Conservation (phyloP, 1,140 invertebrate species). For the Cyclargus thomasi region DNA sequence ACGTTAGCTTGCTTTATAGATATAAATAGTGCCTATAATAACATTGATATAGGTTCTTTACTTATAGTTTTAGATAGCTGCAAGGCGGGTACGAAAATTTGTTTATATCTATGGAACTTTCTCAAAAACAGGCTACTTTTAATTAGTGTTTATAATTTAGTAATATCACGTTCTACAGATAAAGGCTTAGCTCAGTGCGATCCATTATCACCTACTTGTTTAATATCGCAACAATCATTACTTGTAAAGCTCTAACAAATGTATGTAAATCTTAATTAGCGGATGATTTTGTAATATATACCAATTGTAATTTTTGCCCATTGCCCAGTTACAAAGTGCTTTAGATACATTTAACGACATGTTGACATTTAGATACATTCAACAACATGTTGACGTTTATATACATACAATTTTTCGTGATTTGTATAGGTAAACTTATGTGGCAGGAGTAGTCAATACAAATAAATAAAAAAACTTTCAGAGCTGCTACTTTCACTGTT, state of each 20-base stretch:
- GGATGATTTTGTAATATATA: constrained; percentile 17
- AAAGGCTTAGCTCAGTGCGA: constrained; percentile 19
- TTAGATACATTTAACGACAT: too few species aligned
- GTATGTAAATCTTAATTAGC: constrained; percentile 17
- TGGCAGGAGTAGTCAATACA: too few species aligned
- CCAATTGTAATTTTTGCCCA: neutral
- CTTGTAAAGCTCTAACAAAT: constrained; percentile 4
- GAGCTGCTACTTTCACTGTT: too few species aligned
- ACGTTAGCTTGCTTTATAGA: neutral
- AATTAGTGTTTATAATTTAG: neutral
- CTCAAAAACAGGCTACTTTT: neutral
- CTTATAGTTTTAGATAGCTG: constrained; percentile 18
- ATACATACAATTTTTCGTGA: too few species aligned
- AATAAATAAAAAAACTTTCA: too few species aligned
- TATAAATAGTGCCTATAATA: too few species aligned
- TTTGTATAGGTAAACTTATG: too few species aligned
- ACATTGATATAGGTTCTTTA: neutral
- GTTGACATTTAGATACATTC: too few species aligned
- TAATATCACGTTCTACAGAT: too few species aligned
- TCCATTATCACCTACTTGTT: constrained; percentile 18
- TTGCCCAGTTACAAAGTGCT: neutral
- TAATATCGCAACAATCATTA: constrained; percentile 4
- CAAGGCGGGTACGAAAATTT: constrained; percentile 14
- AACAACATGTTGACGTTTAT: too few species aligned
- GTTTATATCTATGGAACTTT: constrained; percentile 22